Evolutionary conservation across 2,888 invertebrate genomes (phyloP), one percentile per base, ranked within the genome.

Genomic region (Exocentrus adspersus): DNA sequence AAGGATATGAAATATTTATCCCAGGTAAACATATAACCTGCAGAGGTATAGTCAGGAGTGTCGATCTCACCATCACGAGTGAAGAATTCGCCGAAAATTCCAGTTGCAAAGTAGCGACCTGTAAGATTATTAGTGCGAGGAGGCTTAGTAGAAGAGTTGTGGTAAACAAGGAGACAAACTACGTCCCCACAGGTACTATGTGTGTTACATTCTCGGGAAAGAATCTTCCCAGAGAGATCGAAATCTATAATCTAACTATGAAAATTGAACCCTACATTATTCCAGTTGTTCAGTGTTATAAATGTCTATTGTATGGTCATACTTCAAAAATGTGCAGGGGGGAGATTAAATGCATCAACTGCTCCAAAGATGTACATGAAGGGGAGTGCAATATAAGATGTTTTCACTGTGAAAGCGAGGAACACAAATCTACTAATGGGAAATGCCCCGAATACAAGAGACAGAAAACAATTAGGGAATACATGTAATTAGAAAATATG

Each of bases 221-320:
- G n/a, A n/a, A n/a, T n/a, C 57, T 1, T 30, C 16, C 6, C 42
- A 30, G 24, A 3, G 7, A 6, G 43, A 43, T n/a, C 20, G n/a
- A n/a, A 10, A 46, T 12, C 1, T 16, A 12, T 30, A 28, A n/a
- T 57, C 10, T 46, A 46, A 41, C 2, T 32, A 48, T 7, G 57
- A 46, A 46, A 46, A 57, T 24, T 48, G 32, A 12, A 37, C 57
- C 46, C n/a, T 57, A 57, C 24, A 32, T 48, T 9, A 57, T 57
- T 46, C 57, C 57, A 2, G 57, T 57, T 2, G 12, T 57, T 7
- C 57, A 57, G 19, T 57, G 32, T 46, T 53, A 32, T 32, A 53
- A 53, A 2, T 53, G 41, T 14, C n/a, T 57, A 9, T 48, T 32
- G 19, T 57, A 17, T 16, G 46, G 46, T 2, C 48, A 57, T 19